These are phyloP conservation scores for Botrylloides violaceus DNA, from an alignment of 23 tunicate species.

Conservation along the genomic window DNA sequence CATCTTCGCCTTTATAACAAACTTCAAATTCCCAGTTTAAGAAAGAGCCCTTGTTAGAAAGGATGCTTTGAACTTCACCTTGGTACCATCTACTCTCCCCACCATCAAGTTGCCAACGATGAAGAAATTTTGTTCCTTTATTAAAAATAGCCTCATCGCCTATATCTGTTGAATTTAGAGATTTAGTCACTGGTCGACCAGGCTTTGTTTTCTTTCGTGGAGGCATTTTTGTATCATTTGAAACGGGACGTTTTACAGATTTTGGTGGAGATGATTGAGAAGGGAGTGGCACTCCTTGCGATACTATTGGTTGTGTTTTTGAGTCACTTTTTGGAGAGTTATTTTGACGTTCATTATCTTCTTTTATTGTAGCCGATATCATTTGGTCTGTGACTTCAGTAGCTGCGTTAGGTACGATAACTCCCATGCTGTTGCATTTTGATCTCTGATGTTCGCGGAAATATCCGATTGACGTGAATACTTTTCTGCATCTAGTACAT, in stretches of 20 bases:
- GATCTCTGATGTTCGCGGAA: conserved; percentile 51
- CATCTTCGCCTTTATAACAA: conserved; percentile 59
- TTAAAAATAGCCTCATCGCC: neutral
- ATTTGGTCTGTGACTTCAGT: conserved; percentile 2
- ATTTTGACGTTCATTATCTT: neutral
- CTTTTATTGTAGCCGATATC: neutral
- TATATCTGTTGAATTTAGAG: neutral
- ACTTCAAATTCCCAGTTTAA: conserved; percentile 47
- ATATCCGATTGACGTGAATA: conserved; percentile 16
- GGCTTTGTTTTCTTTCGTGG: neutral
- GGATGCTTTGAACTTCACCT: conserved; percentile 30
- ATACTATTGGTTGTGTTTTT: neutral
- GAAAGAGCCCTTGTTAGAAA: conserved; percentile 8
- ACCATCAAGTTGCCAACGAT: conserved; percentile 75
- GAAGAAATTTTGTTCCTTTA: conserved; percentile 55
- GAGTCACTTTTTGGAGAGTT: neutral
- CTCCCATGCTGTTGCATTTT: conserved; percentile 33
- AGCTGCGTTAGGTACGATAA: conserved; percentile 9
- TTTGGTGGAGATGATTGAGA: neutral
- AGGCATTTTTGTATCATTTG: neutral
- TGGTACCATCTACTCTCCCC: conserved; percentile 69
- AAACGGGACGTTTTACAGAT: neutral
- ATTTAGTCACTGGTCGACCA: neutral
- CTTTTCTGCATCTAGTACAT: conserved; percentile 34
- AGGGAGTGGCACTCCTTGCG: neutral